A percentile compares a stretch with the other conserved stretches of the same genome.
Conservation (phyloP, 1,140 invertebrate species). For the Choristoneura fumiferana region DNA sequence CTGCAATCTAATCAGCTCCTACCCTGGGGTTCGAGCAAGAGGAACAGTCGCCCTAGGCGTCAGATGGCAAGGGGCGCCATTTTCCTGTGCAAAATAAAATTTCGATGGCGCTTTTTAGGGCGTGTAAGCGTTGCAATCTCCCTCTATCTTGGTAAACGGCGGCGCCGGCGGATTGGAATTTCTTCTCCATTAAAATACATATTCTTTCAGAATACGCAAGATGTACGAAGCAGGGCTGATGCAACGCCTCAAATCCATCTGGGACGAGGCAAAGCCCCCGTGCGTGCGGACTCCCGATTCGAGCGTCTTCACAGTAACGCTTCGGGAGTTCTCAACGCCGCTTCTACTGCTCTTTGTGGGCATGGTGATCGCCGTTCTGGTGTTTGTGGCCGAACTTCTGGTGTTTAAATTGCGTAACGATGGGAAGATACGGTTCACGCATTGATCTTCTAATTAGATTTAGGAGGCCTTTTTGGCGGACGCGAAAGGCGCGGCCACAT, state of each 20-base stretch:
- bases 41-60: too few relatives aligned
- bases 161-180: too few relatives aligned
- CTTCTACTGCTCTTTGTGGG: slow-evolving; percentile 68
- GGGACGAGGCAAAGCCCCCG: slow-evolving; percentile 75
- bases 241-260: slow-evolving; percentile 66
- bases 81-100: too few relatives aligned
- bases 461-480: too few relatives aligned
- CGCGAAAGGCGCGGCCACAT: too few relatives aligned
- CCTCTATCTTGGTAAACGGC: too few relatives aligned
- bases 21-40: too few relatives aligned
- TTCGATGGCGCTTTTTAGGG: too few relatives aligned
- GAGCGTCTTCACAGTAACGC: slow-evolving; percentile 70
- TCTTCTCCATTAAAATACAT: too few relatives aligned
- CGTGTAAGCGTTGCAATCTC: too few relatives aligned
- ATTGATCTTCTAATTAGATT: not conserved
- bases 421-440: slow-evolving; percentile 8
- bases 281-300: slow-evolving; percentile 74
- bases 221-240: slow-evolving; percentile 75
- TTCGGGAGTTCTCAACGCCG: slow-evolving; percentile 70
- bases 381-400: slow-evolving; percentile 65
- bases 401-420: slow-evolving; percentile 22
- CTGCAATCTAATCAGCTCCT: too few relatives aligned
- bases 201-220: slow-evolving; percentile 70
- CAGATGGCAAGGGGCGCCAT: too few relatives aligned
- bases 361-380: slow-evolving; percentile 50